Base-by-base conservation (phyloP, 2,113 vertebrate species). In the Paradoxurus hermaphroditus region DNA sequence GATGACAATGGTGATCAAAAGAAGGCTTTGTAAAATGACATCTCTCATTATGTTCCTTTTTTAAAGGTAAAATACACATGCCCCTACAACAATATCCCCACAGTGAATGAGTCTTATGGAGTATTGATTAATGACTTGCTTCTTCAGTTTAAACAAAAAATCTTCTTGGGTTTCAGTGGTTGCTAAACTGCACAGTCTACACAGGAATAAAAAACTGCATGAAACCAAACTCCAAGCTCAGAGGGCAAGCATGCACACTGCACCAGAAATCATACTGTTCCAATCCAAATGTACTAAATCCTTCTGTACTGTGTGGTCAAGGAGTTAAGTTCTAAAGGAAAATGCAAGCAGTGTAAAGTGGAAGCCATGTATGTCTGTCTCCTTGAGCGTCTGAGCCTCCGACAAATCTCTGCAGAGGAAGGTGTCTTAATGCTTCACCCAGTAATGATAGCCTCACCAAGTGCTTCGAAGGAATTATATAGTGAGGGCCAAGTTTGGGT, bases 321-420 rank as follows among this genome's bases (percentile, higher is more conserved):
- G 93, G 81, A 97, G 51, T 85, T 96, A 96, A 44, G 75, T 93
- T 98, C 70, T 95, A 78, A 89, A 97, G 94, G 79, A 91, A 97
- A 96, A 96, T 81, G 51, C 94, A 88, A 87, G 51, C 81, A 87
- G 51, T 34, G 14, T 23, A 51, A 44, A 8, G 3, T 93, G 78
- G 18, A 16, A 0, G 41, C 16, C 0, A 44, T 86, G 46, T 56
- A 78, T 2, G 0, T 53, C 86, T 96, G 25, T 68, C 39, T 78
- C 77, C 92, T 77, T 36, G 0, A 81, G 49, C 90, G 78, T 86
- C 27, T 1, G 31, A 95, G 56, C 23, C 62, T 39, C 29, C 81
- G 85, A 79, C 0, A 92, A 0, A 34, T 78, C 27, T 81, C 85
- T 16, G 0, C 39, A 88, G 62, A 86, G 21, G 59, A 94, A 95